These are phyloP conservation scores for Drosophila aff. DNA, from an alignment of 1,140 invertebrate genomes.

Conservation along the genomic window DNA sequence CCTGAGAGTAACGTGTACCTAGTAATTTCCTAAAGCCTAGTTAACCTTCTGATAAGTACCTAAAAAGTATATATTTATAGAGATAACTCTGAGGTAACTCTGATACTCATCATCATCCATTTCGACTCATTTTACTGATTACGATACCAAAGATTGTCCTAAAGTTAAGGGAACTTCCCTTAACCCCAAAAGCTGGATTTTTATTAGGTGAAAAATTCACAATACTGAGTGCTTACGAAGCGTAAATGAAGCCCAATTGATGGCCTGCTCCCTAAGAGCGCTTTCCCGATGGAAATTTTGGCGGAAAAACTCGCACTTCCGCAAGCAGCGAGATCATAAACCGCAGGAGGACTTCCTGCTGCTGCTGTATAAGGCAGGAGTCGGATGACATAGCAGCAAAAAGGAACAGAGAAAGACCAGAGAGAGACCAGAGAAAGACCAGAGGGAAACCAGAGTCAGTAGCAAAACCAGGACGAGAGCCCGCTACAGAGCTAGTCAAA, in stretches of 20 bases:
- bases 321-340: constrained; percentile 15
- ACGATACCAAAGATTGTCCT: not conserved
- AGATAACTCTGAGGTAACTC: too few relatives aligned
- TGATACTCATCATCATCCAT: not conserved
- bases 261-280: constrained; percentile 2
- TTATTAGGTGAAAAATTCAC: constrained; percentile 5
- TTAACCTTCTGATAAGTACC: not conserved
- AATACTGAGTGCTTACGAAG: constrained; percentile 6
- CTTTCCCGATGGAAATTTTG: constrained; percentile 2
- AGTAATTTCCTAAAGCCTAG: not conserved
- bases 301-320: constrained; percentile 1
- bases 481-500: constrained; percentile 2
- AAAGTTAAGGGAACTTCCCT: not conserved
- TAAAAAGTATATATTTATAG: too few relatives aligned
- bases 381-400: constrained; percentile 31
- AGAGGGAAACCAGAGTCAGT: not conserved
- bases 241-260: constrained; percentile 7
- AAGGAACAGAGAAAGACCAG: not conserved
- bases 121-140: not conserved
- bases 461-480: not conserved
- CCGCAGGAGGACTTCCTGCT: constrained; percentile 30
- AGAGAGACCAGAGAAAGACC: too few relatives aligned
- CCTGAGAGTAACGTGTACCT: not conserved
- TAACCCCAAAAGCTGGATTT: not conserved
- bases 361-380: constrained; percentile 29